phyloP scores from a whole-genome alignment of 2,888 invertebrate genomes.

The Rhamphomyia laevipes region DNA sequence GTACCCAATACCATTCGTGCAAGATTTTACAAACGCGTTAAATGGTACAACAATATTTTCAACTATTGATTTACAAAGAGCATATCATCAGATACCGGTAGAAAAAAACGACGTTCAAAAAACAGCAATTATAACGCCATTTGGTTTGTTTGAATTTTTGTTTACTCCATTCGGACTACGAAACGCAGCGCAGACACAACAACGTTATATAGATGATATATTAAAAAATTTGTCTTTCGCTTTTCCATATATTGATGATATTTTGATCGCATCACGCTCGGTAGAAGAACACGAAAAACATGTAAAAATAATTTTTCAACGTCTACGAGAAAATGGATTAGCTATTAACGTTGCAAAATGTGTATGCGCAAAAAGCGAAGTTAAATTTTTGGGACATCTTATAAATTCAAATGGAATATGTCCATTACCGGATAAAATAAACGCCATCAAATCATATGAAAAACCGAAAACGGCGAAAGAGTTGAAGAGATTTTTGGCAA shows the following conservation, averaged over 20 bases:
- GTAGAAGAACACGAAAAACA: background rate
- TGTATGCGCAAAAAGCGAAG: background rate
- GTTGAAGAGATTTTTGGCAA: background rate
- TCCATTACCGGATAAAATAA: background rate
- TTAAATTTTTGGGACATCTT: background rate
- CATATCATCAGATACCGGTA: background rate
- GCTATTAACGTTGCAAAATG: background rate
- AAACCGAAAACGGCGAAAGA: background rate
- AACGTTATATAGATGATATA: background rate
- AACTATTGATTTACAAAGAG: background rate
- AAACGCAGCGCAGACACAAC: background rate
- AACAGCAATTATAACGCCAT: background rate
- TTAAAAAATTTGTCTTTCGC: background rate
- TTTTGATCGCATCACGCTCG: background rate
- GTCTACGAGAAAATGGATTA: background rate
- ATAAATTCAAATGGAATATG: background rate
- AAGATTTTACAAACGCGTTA: background rate
- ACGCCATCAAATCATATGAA: background rate
- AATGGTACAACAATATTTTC: background rate
- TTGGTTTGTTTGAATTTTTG: background rate
- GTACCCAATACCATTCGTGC: slow-evolving; percentile 7
- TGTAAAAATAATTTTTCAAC: background rate
- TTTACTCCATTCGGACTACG: background rate
- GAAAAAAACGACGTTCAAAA: background rate
- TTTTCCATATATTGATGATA: background rate